Base-by-base conservation (phyloP, 2,797 vertebrate species). In the Sparidentex hasta region DNA sequence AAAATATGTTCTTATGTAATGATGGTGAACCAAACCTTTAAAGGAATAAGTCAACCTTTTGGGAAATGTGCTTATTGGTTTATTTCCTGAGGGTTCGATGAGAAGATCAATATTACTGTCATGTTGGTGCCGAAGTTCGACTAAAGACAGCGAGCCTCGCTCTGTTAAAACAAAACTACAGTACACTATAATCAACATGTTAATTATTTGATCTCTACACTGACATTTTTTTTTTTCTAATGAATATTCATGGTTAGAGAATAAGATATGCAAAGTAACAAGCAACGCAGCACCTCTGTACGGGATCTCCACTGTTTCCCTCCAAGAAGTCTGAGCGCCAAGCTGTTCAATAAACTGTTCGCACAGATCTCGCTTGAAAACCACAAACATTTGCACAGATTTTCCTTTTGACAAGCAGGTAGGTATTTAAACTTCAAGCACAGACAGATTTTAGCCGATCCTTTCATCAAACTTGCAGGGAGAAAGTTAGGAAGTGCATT, bases 1-100 rank as follows among this genome's bases (percentile, higher is more conserved):
- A 18, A 76, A 25, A 21, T 44, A 25, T 43, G 7, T 25, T 76
- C 23, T 55, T 21, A 54, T 65, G 27, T 57, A 55, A 47, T 47
- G 33, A 25, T 29, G 29, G 14, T 43, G 29, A 71, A 43, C 29
- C 29, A 7, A 59, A 61, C 57, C 17, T 61, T 43, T 62, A 62
- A 44, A 71, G 23, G 12, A 52, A 27, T 7, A 44, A 4, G n/a
- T 62, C 21, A 44, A 47, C n/a, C 50, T 46, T 52, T 16, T 27
- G 14, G 2, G 43, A 51, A 66, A 59, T 29, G 14, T 16, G 7
- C 21, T 16, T 6, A 58, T 57, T 46, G 7, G 2, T 52, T 50
- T 44, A 29, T 7, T 44, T 44, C n/a, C 33, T 41, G 47, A 25
- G 29, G 11, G 52, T 41, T 12, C 3, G 44, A 58, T 21, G 14